Evolutionary conservation across 2,888 invertebrate species (phyloP).

Genomic region (Augochlorella aurata): DNA sequence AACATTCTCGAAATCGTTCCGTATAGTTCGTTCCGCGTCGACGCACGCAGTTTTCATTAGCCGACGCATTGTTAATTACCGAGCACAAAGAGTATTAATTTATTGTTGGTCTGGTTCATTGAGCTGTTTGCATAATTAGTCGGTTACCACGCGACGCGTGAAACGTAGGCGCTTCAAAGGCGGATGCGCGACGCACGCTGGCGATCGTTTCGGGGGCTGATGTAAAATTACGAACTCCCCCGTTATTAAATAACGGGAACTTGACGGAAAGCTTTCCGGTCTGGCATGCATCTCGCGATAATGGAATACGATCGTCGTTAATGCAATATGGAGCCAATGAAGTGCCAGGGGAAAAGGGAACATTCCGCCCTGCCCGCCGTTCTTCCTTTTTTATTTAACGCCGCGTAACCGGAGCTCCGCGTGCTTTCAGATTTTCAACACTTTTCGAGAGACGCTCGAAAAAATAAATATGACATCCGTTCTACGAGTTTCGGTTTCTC

Average conservation of each 20-base stretch:
- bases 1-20: background rate
- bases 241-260: background rate
- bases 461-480: background rate
- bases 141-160: conserved; percentile 39
- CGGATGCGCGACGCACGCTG: background rate
- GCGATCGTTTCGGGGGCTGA: background rate
- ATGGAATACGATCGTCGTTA: conserved; percentile 3
- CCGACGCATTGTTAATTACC: conserved; percentile 39
- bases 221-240: conserved; percentile 26
- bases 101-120: conserved; percentile 46
- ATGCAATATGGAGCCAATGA: background rate
- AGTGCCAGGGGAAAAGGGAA: background rate
- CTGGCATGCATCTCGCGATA: background rate
- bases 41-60: conserved; percentile 19
- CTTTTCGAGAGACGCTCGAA: background rate
- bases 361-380: background rate
- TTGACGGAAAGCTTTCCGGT: background rate
- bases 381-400: background rate
- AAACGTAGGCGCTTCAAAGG: conserved; percentile 50
- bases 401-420: background rate
- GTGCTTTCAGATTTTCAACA: background rate
- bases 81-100: conserved; percentile 56
- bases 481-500: background rate
- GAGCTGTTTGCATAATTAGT: conserved; percentile 57
- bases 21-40: background rate